Conservation (phyloP, 2,113 vertebrate species). For the Machaerirhynchus nigripectus region DNA sequence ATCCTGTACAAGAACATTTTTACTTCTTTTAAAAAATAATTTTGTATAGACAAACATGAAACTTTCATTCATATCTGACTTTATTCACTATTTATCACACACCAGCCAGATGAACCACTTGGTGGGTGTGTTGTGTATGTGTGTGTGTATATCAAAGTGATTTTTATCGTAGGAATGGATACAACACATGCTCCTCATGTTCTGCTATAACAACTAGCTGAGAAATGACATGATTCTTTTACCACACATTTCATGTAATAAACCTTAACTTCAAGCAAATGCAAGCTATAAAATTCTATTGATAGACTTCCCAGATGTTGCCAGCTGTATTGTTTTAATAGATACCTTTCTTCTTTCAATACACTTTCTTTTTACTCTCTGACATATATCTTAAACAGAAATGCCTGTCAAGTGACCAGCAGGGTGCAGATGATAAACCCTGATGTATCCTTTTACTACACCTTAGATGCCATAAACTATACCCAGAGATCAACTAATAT, state of each 20-base stretch:
- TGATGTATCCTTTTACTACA: conserved; percentile 9
- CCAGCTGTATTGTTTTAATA: conserved; percentile 32
- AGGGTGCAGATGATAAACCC: background rate
- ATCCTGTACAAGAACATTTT: background rate
- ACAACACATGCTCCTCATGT: background rate
- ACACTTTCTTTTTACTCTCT: conserved; percentile 2
- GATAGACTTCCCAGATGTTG: conserved; percentile 57
- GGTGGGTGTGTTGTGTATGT: background rate
- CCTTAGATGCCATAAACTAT: conserved; percentile 19
- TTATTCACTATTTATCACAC: background rate
- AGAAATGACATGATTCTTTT: conserved; percentile 55
- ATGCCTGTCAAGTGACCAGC: conserved; percentile 9
- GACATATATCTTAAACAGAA: conserved; percentile 25
- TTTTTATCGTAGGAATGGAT: background rate
- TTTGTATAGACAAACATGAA: background rate
- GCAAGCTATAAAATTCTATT: conserved; percentile 34
- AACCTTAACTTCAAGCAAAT: conserved; percentile 61
- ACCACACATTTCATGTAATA: conserved; percentile 44
- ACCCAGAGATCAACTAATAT: background rate
- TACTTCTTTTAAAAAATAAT: background rate
- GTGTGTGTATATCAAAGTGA: background rate
- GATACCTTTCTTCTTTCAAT: conserved; percentile 28
- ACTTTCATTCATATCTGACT: background rate
- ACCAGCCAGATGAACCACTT: background rate
- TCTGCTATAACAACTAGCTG: background rate